phyloP scores from a whole-genome alignment of 2,888 invertebrate genomes.

The Drosophila merina region DNA sequence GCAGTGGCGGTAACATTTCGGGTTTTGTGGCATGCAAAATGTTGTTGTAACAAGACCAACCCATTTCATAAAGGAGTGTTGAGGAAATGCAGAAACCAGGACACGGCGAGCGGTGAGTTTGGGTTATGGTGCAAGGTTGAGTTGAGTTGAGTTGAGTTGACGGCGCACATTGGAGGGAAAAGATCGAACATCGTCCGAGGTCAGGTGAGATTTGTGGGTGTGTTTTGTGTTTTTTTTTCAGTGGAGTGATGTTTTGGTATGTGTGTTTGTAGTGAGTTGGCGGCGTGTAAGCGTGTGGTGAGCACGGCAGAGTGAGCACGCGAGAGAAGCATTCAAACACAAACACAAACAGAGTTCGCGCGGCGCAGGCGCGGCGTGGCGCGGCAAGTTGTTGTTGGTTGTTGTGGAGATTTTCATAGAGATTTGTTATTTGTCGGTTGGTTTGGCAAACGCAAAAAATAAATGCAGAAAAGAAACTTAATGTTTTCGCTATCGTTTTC shows the following conservation, averaged over 20 bases:
- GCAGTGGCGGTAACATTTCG: conserved; percentile 22
- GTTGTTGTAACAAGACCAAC: conserved; percentile 1
- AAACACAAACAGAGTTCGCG: conserved; percentile 60
- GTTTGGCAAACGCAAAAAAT: conserved; percentile 71
- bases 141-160: conserved; percentile 24
- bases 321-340: conserved; percentile 76
- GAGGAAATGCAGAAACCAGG: conserved; percentile 10
- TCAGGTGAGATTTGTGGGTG: conserved; percentile 49
- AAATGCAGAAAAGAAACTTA: conserved; percentile 79
- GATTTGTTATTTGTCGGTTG: conserved; percentile 44
- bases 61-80: conserved; percentile 4
- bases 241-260: neutral
- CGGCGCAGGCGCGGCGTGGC: conserved; percentile 15
- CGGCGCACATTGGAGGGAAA: conserved; percentile 5
- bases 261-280: conserved; percentile 3
- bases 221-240: neutral
- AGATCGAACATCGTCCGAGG: conserved; percentile 70
- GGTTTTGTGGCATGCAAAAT: conserved; percentile 24
- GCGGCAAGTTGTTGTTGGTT: conserved; percentile 54
- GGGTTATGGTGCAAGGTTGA: conserved; percentile 22
- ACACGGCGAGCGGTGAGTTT: conserved; percentile 12
- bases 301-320: conserved; percentile 58
- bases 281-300: conserved; percentile 45
- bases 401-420: conserved; percentile 49
- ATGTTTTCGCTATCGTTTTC: conserved; percentile 62